Conservation (phyloP, 1,140 invertebrate species). For the Battus philenor region DNA sequence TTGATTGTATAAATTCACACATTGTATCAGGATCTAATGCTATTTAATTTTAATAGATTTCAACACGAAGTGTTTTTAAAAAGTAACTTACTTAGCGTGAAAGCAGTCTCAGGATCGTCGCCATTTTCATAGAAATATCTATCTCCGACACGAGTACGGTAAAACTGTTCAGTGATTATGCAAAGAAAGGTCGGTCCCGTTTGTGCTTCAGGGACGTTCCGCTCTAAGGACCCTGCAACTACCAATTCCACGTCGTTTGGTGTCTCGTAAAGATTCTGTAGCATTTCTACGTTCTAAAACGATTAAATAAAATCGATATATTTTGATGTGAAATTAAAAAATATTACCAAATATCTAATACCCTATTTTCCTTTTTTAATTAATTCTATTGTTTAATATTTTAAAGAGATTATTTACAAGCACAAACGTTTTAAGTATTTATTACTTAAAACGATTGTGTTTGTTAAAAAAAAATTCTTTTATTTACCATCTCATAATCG, state of each 20-base stretch:
- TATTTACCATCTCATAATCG: too few species aligned
- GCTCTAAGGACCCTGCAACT: constrained; percentile 89
- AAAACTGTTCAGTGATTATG: constrained; percentile 93
- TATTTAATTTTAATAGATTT: too few species aligned
- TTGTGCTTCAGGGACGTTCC: constrained; percentile 84
- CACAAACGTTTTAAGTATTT: too few species aligned
- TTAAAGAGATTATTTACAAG: too few species aligned
- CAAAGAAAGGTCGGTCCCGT: constrained; percentile 95
- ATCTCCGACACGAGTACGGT: constrained; percentile 88
- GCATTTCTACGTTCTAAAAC: constrained; percentile 79
- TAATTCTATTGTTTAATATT: too few species aligned
- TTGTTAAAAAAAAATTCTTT: background rate
- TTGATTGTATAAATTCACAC: too few species aligned
- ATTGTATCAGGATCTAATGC: background rate
- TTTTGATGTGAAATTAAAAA: background rate
- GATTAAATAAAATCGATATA: constrained; percentile 2
- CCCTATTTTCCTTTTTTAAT: too few species aligned
- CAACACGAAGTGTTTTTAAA: too few species aligned
- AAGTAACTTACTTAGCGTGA: constrained; percentile 85
- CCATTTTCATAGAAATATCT: constrained; percentile 89
- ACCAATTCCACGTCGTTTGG: constrained; percentile 93
- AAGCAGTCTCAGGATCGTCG: constrained; percentile 78
- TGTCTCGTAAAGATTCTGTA: constrained; percentile 80
- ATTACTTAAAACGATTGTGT: too few species aligned
- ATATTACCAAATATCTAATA: too few species aligned